phyloP scores from a whole-genome alignment of 2,888 invertebrate genomes.

The Dolichomitus sp. region DNA sequence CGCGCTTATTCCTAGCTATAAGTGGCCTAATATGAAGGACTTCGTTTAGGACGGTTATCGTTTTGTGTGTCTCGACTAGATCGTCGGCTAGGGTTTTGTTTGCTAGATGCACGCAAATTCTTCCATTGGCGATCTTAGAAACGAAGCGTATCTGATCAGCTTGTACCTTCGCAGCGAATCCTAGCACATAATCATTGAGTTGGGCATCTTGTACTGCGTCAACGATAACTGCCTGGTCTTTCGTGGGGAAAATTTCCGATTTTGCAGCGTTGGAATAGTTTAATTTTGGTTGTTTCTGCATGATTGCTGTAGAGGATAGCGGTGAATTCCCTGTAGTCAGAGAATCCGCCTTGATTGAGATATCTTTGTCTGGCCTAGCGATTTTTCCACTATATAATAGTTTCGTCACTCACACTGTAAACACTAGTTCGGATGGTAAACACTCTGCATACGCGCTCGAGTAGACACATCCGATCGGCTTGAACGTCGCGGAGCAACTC shows the following conservation, averaged over 20 bases:
- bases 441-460: conserved; percentile 21
- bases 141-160: too few relatives aligned
- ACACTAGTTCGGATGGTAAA: conserved; percentile 17
- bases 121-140: conserved; percentile 7
- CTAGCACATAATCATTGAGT: conserved; percentile 32
- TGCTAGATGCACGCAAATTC: conserved; percentile 26
- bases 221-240: conserved; percentile 50
- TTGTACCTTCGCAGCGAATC: conserved; percentile 15
- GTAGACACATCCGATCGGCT: conserved; percentile 24
- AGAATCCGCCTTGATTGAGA: conserved; percentile 8
- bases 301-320: neutral
- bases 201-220: conserved; percentile 34
- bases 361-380: neutral
- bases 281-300: conserved; percentile 5
- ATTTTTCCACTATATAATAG: conserved; percentile 10
- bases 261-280: conserved; percentile 21
- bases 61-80: conserved; percentile 23
- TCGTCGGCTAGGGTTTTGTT: conserved; percentile 30
- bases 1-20: conserved; percentile 42
- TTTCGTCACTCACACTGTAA: conserved; percentile 10
- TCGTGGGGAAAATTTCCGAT: conserved; percentile 17
- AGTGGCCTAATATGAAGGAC: conserved; percentile 40
- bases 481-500: conserved; percentile 13
- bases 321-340: conserved; percentile 28
- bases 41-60: conserved; percentile 21